phyloP scores from a whole-genome alignment of 2,888 invertebrate species.

The Drosophila merina region DNA sequence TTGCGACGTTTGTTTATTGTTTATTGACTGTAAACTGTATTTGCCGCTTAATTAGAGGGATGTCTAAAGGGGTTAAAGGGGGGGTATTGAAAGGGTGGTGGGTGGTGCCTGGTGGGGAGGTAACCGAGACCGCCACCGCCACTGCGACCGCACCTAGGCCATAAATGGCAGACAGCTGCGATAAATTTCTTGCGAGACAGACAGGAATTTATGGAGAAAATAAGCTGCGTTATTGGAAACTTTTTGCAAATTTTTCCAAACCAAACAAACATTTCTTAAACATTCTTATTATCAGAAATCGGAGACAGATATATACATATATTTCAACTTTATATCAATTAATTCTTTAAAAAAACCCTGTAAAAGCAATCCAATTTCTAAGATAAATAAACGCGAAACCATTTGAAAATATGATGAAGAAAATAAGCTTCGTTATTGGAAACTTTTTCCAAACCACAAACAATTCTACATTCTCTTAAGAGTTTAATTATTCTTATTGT shows the following conservation, averaged over 20 bases:
- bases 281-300: no score
- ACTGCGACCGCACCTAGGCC: constrained; percentile 38
- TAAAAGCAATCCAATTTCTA: no score
- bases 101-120: not conserved
- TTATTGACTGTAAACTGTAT: constrained; percentile 60
- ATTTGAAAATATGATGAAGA: constrained; percentile 23
- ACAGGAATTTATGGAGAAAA: constrained; percentile 39
- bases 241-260: not conserved
- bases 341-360: no score
- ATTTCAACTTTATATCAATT: no score
- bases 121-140: no score
- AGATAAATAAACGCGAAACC: no score
- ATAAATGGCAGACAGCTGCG: constrained; percentile 49
- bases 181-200: constrained; percentile 40
- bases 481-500: no score
- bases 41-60: constrained; percentile 53
- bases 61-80: not conserved
- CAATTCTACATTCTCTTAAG: no score
- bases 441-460: no score
- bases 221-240: constrained; percentile 5
- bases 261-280: no score
- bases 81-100: not conserved
- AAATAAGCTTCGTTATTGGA: constrained; percentile 8
- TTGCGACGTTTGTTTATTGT: constrained; percentile 54
- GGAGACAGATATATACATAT: no score